These are phyloP conservation scores for Trachelus troglodyta DNA, from an alignment of 2,888 invertebrate genomes.

Conservation along the genomic window DNA sequence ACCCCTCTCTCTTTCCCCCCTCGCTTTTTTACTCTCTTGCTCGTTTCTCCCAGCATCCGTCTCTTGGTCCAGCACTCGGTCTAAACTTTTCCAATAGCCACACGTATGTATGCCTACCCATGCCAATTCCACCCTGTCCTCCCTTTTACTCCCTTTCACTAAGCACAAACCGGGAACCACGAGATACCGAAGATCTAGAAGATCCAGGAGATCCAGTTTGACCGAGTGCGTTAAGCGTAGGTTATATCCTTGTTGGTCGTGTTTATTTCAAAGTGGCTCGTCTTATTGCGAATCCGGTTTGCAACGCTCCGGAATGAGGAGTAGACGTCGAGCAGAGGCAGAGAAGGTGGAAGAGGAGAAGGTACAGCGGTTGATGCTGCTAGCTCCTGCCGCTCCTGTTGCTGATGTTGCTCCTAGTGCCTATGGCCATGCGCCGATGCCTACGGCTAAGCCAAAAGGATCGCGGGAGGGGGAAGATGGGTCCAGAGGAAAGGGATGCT, in stretches of 20 bases:
- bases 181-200: constrained; percentile 4
- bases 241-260: constrained; percentile 15
- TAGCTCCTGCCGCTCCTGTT: constrained; percentile 16
- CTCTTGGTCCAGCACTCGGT: constrained; percentile 28
- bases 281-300: constrained; percentile 65
- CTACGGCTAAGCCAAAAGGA: not conserved
- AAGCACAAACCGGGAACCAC: not conserved
- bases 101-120: constrained; percentile 19
- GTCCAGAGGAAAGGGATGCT: not conserved
- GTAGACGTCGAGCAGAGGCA: constrained; percentile 4
- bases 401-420: constrained; percentile 18
- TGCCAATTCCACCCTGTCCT: not conserved
- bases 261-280: constrained; percentile 7
- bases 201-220: constrained; percentile 48
- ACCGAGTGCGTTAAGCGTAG: constrained; percentile 30
- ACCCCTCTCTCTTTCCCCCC: constrained; percentile 21
- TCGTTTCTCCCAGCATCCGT: not conserved
- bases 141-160: constrained; percentile 1
- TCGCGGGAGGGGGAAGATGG: not conserved
- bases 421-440: constrained; percentile 14
- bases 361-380: constrained; percentile 23
- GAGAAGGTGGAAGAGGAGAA: not conserved
- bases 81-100: constrained; percentile 45
- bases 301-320: constrained; percentile 34
- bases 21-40: constrained; percentile 35